phyloP scores from a whole-genome alignment of 1,140 invertebrate genomes.

The Penaeus chinensis region DNA sequence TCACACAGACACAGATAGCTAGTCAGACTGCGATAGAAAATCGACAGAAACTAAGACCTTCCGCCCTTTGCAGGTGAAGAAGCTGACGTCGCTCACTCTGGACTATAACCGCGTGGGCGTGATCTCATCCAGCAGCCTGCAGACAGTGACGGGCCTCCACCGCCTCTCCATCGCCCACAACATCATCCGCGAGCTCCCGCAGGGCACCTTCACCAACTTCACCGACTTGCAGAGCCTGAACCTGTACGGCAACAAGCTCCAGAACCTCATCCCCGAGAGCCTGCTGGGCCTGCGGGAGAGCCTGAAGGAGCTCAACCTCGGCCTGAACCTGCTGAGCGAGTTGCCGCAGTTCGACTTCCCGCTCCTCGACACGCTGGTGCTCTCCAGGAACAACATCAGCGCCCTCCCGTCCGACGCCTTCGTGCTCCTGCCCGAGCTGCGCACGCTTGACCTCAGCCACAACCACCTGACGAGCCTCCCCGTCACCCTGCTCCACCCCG shows the following conservation, averaged over 20 bases:
- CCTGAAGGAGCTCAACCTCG: slow-evolving; percentile 79
- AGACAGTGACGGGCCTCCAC: slow-evolving; percentile 66
- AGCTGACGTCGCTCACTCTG: slow-evolving; percentile 78
- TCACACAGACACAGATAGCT: too few relatives aligned
- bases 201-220: slow-evolving; percentile 77
- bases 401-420: slow-evolving; percentile 73
- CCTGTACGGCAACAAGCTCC: slow-evolving; percentile 82
- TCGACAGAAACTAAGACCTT: too few relatives aligned
- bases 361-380: slow-evolving; percentile 74
- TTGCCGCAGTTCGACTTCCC: slow-evolving; percentile 65
- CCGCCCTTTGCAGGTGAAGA: slow-evolving; percentile 22
- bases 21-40: too few relatives aligned
- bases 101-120: slow-evolving; percentile 90
- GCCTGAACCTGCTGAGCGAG: slow-evolving; percentile 79
- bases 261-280: slow-evolving; percentile 77
- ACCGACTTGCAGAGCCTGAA: slow-evolving; percentile 77
- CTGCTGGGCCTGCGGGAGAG: slow-evolving; percentile 81
- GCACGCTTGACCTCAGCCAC: slow-evolving; percentile 79
- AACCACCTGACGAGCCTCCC: slow-evolving; percentile 79
- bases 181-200: slow-evolving; percentile 85
- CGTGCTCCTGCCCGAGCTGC: slow-evolving; percentile 75
- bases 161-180: slow-evolving; percentile 78
- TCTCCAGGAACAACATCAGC: slow-evolving; percentile 79
- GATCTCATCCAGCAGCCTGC: slow-evolving; percentile 77
- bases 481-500: slow-evolving; percentile 77